These are phyloP conservation scores for Rhinella marina DNA, from an alignment of 2,797 vertebrate genomes.

Conservation along the genomic window DNA sequence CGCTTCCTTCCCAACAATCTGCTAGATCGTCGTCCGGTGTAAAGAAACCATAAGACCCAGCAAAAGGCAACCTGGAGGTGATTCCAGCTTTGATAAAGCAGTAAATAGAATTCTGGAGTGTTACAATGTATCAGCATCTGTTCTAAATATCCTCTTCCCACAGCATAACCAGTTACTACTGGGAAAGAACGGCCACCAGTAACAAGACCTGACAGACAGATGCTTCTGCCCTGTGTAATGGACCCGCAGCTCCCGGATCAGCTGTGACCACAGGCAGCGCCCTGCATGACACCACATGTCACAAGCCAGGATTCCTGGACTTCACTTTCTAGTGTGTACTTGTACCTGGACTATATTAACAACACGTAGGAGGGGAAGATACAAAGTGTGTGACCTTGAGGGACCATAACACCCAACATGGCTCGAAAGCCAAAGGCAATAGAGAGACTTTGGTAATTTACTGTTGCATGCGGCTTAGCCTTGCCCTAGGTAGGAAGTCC, in stretches of 20 bases:
- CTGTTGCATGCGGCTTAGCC: too few species aligned
- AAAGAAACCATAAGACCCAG: too few species aligned
- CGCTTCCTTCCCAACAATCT: too few species aligned
- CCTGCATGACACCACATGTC: neutral
- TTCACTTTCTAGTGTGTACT: conserved; percentile 3
- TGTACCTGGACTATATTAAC: conserved; percentile 1
- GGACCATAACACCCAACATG: neutral
- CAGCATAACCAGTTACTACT: neutral
- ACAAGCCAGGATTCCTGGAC: neutral
- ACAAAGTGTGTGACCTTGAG: neutral
- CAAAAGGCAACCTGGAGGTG: too few species aligned
- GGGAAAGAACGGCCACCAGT: neutral
- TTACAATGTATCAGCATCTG: neutral
- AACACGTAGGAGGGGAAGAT: neutral
- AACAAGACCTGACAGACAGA: neutral
- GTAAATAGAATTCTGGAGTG: too few species aligned
- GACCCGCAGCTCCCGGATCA: neutral
- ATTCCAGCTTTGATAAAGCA: neutral
- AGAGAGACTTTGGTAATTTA: too few species aligned
- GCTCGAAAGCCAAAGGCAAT: neutral
- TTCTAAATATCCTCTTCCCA: conserved; percentile 35
- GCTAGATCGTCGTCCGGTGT: too few species aligned
- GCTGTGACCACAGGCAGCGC: neutral
- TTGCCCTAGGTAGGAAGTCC: too few species aligned
- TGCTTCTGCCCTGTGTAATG: neutral